phyloP scores from a whole-genome alignment of 2,797 vertebrate genomes.

The Ctenochaetus hawaiiensis region DNA sequence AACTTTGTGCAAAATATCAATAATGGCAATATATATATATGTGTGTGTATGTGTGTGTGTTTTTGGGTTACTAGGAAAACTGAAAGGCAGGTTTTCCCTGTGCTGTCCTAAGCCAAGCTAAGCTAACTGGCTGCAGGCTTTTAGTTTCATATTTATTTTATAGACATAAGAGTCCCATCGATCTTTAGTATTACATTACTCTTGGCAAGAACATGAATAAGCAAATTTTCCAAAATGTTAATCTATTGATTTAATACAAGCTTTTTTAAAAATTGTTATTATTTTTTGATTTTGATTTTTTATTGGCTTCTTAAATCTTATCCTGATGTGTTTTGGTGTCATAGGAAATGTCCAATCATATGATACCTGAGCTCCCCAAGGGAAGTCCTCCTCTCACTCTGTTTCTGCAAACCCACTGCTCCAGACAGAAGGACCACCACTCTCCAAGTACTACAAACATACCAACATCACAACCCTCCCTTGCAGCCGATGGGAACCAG shows the following conservation, averaged over 20 bases:
- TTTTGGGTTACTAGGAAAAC: background rate
- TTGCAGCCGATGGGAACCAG: background rate
- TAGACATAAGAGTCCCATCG: background rate
- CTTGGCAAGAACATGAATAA: background rate
- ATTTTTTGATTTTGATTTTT: background rate
- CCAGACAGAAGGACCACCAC: constrained; percentile 3
- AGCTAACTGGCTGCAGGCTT: background rate
- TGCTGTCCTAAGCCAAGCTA: background rate
- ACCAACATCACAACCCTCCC: background rate
- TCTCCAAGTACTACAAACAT: background rate
- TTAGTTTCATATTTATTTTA: background rate
- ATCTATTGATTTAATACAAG: background rate
- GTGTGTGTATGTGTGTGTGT: background rate
- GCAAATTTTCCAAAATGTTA: background rate
- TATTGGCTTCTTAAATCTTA: background rate
- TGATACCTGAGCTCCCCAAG: constrained; percentile 34
- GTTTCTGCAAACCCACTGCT: background rate
- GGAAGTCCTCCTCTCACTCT: background rate
- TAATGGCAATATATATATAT: too few relatives aligned
- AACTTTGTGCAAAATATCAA: too few relatives aligned
- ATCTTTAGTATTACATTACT: background rate
- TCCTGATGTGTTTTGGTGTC: constrained; percentile 22
- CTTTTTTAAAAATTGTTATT: background rate
- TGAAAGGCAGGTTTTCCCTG: background rate
- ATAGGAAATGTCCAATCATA: constrained; percentile 41